Evolutionary conservation across 1,140 invertebrate genomes (phyloP), one percentile per base, ranked within the genome.

Genomic region (Drosophila sp.): DNA sequence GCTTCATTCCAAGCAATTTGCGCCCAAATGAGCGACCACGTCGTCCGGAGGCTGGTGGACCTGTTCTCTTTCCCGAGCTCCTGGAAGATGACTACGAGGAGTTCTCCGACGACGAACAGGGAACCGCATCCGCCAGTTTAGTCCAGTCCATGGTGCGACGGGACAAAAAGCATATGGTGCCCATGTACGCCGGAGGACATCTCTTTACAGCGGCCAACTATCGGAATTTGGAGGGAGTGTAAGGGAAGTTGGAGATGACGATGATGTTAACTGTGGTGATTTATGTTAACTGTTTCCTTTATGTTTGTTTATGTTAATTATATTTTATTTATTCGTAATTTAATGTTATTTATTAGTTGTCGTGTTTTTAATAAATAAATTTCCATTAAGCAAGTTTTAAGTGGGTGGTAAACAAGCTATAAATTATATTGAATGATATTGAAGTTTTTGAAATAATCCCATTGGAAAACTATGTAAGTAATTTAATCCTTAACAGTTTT

Each of bases 91-190:
- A 87, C 16, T 69, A 71, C 16, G 76, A 76, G 34, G 76, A 78
- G 11, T 25, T 21, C 40, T 27, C n/a, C 7, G 72, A 78, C 0
- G 67, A 90, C 29, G 81, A 90, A 29, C 91, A 90, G 56, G 71
- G 77, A 2, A 67, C 58, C 5, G 91, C 91, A 8, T 92, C 91
- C 3, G 78, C 89, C 51, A 78, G 78, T 32, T 38, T 92, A 21
- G 81, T 92, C 11, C 76, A 92, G 43, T 82, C 87, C 8, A 92
- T 92, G 91, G 75, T 90, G n/a, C 61, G 64, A 5, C 77, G 73
- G 16, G 90, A 92, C 48, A 91, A 91, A 25, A 78, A 91, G 57
- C 89, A 91, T 43, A 78, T 91, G 72, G 57, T 81, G 25, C 84
- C 90, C 45, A 89, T 90, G 86, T 91, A 91, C 43, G 90, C 90